Base-by-base conservation (phyloP, 1,140 invertebrate genomes). In the Saccostrea echinata region DNA sequence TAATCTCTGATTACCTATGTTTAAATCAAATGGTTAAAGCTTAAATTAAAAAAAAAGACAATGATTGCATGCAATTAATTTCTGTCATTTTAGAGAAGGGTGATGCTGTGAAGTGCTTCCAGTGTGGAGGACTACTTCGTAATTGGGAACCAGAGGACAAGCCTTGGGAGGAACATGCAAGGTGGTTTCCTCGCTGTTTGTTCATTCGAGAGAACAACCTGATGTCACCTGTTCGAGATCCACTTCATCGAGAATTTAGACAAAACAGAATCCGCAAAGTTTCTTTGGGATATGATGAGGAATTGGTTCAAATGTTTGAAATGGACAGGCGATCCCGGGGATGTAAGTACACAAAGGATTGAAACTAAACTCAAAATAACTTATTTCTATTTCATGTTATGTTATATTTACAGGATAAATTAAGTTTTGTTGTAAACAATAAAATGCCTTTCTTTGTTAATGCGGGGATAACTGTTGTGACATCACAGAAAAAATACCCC, bases 71-170 rank as follows among this genome's bases (percentile, higher is more conserved):
- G 35, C 35, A 3, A 57, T 57, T 0, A 4, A 18, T 57, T 76
- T 27, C 9, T 57, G 8, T 76, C 2, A 27, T 57, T 80, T 18
- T 30, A 86, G 86, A 81, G 0, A 64, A 30, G 33, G 86, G 86
- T 33, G 86, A 87, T 87, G 80, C 86, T 64, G 86, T 87, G 30
- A 61, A 87, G 24, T 87, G 86, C 81, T 87, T 87, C 24, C 43
- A 51, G 27, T 87, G 86, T 83, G 86, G 80, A 16, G 86, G 86
- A 13, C 30, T 87, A 13, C 30, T 87, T 27, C 53, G 81, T n/a
- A 81, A 55, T 18, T 87, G 86, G 86, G 86, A 87, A 6, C 76
- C 61, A 24, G 16, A 53, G 6, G 86, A 87, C 24, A 52, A 81
- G n/a, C 86, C 86, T 0, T 82, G 76, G 80, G 81, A 82, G 61